These are phyloP conservation scores for Montipora cactus DNA, from an alignment of 64 coral and sea anemone genomes.

Conservation along the genomic window DNA sequence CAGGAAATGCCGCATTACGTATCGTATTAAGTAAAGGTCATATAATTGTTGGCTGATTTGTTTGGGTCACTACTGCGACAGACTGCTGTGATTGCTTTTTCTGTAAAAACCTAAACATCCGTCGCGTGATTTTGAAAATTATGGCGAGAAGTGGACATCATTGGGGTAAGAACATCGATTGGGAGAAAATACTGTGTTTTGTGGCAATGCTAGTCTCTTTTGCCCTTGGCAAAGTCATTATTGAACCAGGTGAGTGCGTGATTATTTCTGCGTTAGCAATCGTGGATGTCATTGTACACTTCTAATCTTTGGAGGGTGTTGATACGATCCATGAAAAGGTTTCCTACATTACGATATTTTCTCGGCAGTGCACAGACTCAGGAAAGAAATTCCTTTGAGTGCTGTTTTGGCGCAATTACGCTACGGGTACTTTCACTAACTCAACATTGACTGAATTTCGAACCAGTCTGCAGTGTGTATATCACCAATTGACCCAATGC, in stretches of 20 bases:
- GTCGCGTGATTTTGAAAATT: neutral
- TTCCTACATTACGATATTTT: neutral
- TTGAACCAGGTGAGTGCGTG: slow-evolving; percentile 14
- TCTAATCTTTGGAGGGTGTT: neutral
- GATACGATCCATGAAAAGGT: neutral
- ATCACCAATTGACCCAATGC: too few species aligned
- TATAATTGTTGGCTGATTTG: neutral
- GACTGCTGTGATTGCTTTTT: neutral
- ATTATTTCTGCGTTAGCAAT: neutral
- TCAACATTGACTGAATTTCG: too few species aligned
- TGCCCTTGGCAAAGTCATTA: neutral
- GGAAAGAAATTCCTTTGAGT: too few species aligned
- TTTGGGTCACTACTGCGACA: neutral
- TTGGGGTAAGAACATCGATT: neutral
- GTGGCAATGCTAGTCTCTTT: neutral
- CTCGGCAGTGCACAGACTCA: neutral
- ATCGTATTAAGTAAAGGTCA: neutral
- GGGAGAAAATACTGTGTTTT: neutral
- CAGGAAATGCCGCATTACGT: neutral
- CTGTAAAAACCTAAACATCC: neutral
- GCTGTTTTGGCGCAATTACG: too few species aligned
- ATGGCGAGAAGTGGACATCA: neutral
- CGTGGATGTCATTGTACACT: neutral
- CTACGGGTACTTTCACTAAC: too few species aligned
- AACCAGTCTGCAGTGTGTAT: too few species aligned